Evolutionary conservation across 2,888 invertebrate genomes (phyloP).

Genomic region (Chironomus tentans): DNA sequence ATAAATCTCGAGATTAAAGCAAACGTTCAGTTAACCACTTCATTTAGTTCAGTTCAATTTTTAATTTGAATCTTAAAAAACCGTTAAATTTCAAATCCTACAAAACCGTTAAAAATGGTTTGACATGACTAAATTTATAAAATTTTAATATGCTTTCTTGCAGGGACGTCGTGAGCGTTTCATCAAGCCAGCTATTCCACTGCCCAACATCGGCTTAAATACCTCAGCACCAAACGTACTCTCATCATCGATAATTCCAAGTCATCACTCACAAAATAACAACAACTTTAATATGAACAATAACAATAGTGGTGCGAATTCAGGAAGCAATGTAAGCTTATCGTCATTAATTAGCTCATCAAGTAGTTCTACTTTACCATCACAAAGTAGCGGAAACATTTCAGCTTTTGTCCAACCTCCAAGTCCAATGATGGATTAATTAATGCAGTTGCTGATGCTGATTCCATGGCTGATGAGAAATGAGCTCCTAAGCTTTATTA

Average conservation of each 20-base stretch:
- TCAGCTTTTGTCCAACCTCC: slow-evolving; percentile 48
- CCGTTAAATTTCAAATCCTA: no score
- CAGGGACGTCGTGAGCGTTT: slow-evolving; percentile 68
- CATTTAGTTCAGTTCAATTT: neutral
- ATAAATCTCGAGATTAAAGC: no score
- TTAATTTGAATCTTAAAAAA: no score
- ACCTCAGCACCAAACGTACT: slow-evolving; percentile 35
- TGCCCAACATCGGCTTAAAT: slow-evolving; percentile 46
- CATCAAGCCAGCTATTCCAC: slow-evolving; percentile 76
- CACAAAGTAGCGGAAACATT: slow-evolving; percentile 20
- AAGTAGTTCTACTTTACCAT: slow-evolving; percentile 21
- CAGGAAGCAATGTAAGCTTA: slow-evolving; percentile 20
- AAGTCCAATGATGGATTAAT: slow-evolving; percentile 56
- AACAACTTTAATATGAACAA: slow-evolving; percentile 23
- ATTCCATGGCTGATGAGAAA: neutral
- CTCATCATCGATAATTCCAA: slow-evolving; percentile 29
- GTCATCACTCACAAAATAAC: slow-evolving; percentile 29
- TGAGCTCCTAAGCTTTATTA: neutral
- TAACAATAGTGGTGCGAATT: slow-evolving; percentile 27
- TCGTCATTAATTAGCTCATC: slow-evolving; percentile 24
- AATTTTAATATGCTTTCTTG: neutral
- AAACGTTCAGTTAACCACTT: neutral
- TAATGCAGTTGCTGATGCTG: slow-evolving; percentile 33
- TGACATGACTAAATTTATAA: no score
- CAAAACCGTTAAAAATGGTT: no score